phyloP scores from a whole-genome alignment of 2,888 invertebrate genomes.

The Andricus curvator region DNA sequence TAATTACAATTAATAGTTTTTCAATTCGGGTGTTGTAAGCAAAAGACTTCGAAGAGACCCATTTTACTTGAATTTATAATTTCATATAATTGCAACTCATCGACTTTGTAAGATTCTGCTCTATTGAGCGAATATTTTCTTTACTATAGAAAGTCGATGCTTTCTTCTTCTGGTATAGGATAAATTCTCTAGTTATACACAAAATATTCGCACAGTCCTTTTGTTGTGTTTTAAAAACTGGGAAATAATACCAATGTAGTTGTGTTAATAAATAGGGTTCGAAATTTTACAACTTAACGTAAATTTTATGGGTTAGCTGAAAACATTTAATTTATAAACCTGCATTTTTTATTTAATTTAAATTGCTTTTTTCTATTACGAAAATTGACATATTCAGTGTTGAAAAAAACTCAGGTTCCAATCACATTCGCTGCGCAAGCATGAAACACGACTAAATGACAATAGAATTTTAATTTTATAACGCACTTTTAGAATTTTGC shows the following conservation, averaged over 20 bases:
- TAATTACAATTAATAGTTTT: neutral
- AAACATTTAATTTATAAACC: neutral
- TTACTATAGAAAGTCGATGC: conserved; percentile 2
- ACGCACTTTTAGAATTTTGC: neutral
- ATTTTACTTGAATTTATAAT: neutral
- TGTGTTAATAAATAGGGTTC: conserved; percentile 4
- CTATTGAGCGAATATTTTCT: neutral
- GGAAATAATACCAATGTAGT: conserved; percentile 60
- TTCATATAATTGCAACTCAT: neutral
- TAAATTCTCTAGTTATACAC: conserved; percentile 16
- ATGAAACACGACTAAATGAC: conserved; percentile 4
- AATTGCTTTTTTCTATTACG: neutral
- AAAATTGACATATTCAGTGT: conserved; percentile 53
- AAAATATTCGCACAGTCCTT: conserved; percentile 14
- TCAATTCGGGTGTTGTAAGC: neutral
- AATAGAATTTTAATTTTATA: conserved; percentile 14
- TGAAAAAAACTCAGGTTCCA: conserved; percentile 50
- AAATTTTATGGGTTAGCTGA: conserved; percentile 11
- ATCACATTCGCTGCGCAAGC: conserved; percentile 31
- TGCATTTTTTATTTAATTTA: neutral
- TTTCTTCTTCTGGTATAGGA: conserved; percentile 33
- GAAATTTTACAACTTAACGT: conserved; percentile 38
- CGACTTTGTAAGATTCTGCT: neutral
- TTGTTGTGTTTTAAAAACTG: conserved; percentile 51
- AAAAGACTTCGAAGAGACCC: neutral